These are phyloP conservation scores for Ophthalmotilapia sp. DNA, from an alignment of 2,113 vertebrate species.

Conservation along the genomic window DNA sequence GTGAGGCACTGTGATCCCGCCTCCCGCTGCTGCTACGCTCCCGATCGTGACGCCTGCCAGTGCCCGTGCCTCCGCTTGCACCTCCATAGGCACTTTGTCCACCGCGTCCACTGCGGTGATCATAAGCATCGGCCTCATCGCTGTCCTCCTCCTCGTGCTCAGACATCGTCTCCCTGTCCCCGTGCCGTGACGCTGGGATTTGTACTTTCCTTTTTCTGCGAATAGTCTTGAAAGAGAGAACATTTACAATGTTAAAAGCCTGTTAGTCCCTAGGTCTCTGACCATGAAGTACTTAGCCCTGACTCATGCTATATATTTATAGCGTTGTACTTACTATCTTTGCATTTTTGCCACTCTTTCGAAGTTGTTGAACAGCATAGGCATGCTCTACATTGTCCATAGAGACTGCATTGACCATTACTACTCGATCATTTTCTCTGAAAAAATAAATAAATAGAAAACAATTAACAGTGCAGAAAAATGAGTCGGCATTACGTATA, in stretches of 20 bases:
- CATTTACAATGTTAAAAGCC: neutral
- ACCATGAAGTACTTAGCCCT: neutral
- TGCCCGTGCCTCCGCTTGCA: constrained; percentile 65
- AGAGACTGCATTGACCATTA: constrained; percentile 97
- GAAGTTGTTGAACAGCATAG: constrained; percentile 94
- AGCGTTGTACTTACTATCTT: constrained; percentile 84
- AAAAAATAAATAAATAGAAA: neutral
- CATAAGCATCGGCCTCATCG: constrained; percentile 83
- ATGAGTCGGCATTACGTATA: neutral
- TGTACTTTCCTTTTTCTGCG: constrained; percentile 95
- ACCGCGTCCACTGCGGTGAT: constrained; percentile 66
- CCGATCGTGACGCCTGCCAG: constrained; percentile 63
- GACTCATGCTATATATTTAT: neutral
- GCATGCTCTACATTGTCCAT: constrained; percentile 99
- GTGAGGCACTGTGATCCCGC: constrained; percentile 82
- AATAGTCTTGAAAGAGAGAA: constrained; percentile 78
- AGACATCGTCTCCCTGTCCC: constrained; percentile 84
- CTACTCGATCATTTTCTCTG: constrained; percentile 97
- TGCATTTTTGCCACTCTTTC: constrained; percentile 98
- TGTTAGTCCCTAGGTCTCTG: neutral
- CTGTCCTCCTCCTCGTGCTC: constrained; percentile 85
- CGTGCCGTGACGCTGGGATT: constrained; percentile 82
- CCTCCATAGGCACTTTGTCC: constrained; percentile 60
- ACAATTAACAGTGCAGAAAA: neutral
- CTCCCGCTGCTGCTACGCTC: constrained; percentile 70